phyloP scores from a whole-genome alignment of 2,888 invertebrate genomes.

The Drosophila prolongata region DNA sequence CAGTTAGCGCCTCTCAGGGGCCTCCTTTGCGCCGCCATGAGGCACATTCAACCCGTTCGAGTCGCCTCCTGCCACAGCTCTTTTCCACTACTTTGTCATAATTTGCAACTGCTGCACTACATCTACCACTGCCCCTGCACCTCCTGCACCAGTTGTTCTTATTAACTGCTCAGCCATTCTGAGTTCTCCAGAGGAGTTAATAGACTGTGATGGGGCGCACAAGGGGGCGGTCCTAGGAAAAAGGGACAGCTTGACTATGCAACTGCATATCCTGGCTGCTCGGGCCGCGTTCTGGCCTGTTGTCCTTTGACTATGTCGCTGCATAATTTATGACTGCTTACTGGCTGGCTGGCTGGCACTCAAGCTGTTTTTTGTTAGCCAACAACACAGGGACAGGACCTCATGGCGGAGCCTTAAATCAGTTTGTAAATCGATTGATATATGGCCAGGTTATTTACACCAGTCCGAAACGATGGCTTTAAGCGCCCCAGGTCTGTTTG shows the following conservation, averaged over 20 bases:
- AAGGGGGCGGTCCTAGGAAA: slow-evolving; percentile 3
- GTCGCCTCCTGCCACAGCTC: slow-evolving; percentile 13
- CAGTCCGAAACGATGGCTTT: slow-evolving; percentile 50
- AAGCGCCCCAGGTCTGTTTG: slow-evolving; percentile 50
- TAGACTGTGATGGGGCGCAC: slow-evolving; percentile 30
- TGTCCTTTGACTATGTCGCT: slow-evolving; percentile 76
- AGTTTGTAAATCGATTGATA: slow-evolving; percentile 58
- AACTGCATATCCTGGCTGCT: slow-evolving; percentile 55
- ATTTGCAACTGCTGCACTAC: slow-evolving; percentile 73
- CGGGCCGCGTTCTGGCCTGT: slow-evolving; percentile 37
- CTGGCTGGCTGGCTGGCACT: slow-evolving; percentile 53
- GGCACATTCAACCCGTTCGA: slow-evolving; percentile 15
- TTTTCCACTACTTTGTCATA: slow-evolving; percentile 65
- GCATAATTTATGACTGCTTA: slow-evolving; percentile 78
- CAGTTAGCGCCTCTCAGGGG: slow-evolving; percentile 20
- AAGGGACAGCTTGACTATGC: slow-evolving; percentile 56
- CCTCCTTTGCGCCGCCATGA: slow-evolving; percentile 1
- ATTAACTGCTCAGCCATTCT: slow-evolving; percentile 72
- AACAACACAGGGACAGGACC: slow-evolving; percentile 16
- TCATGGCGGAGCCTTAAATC: slow-evolving; percentile 57
- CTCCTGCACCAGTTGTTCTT: slow-evolving; percentile 59
- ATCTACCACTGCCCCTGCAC: slow-evolving; percentile 9
- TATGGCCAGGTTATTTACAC: slow-evolving; percentile 21
- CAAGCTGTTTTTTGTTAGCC: slow-evolving; percentile 60
- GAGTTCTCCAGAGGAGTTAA: slow-evolving; percentile 52